phyloP scores from a whole-genome alignment of 2,113 vertebrate genomes.

The Acanthisitta chloris region DNA sequence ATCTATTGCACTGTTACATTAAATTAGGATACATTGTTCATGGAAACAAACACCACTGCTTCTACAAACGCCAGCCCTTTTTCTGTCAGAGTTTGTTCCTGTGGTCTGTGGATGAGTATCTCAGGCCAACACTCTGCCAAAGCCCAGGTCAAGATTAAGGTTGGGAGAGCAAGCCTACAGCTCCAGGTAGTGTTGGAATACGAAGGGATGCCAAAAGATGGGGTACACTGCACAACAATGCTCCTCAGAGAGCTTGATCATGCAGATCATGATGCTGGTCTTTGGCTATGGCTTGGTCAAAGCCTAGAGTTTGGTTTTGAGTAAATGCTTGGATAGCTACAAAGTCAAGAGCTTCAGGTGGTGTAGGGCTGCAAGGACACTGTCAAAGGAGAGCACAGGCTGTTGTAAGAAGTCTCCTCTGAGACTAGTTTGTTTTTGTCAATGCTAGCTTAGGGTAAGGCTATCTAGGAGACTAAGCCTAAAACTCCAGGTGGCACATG shows the following conservation, averaged over 20 bases:
- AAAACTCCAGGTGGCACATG: not conserved
- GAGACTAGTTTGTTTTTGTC: not conserved
- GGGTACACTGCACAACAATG: accelerated
- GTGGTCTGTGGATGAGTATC: not conserved
- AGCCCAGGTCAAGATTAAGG: not conserved
- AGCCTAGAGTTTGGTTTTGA: not conserved
- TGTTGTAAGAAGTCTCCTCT: not conserved
- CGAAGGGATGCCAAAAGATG: not conserved
- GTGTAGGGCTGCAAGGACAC: not conserved
- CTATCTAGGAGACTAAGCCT: not conserved
- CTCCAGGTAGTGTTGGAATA: not conserved
- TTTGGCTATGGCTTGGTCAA: not conserved
- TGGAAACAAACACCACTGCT: not conserved
- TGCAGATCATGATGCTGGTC: not conserved
- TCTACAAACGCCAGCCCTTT: not conserved
- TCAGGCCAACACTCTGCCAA: not conserved
- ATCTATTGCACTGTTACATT: not conserved
- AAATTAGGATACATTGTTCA: not conserved
- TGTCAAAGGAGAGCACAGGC: not conserved
- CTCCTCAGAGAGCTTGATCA: not conserved
- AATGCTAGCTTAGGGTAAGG: not conserved
- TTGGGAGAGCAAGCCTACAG: not conserved
- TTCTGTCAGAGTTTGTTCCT: not conserved
- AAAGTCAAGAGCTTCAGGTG: not conserved
- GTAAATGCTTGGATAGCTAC: not conserved